Conservation (phyloP, 2,888 invertebrate genomes). For the Mythimna ferrago region DNA sequence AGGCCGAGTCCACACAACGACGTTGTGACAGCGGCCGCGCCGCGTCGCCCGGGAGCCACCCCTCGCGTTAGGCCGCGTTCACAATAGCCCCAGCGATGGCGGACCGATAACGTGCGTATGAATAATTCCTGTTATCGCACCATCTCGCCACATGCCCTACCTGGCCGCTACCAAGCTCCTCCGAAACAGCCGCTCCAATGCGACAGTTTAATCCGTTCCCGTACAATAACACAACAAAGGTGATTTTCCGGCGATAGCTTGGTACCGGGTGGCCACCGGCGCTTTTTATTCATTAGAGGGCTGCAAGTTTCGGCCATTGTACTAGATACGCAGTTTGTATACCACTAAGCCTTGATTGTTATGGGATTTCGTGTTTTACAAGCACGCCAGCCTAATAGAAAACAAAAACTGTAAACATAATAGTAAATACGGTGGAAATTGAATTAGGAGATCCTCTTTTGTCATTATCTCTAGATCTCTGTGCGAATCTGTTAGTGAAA, state of each 20-base stretch:
- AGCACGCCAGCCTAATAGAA: constrained; percentile 78
- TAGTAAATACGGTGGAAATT: constrained; percentile 77
- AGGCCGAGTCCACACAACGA: constrained; percentile 84
- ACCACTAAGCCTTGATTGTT: constrained; percentile 86
- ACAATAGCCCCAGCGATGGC: constrained; percentile 89
- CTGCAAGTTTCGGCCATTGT: constrained; percentile 87
- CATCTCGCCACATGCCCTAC: constrained; percentile 91
- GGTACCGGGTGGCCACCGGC: constrained; percentile 81
- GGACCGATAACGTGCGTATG: constrained; percentile 89
- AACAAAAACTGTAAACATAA: constrained; percentile 76
- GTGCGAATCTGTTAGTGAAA: constrained; percentile 11
- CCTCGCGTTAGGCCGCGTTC: constrained; percentile 86
- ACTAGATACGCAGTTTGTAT: constrained; percentile 85
- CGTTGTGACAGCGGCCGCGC: constrained; percentile 88
- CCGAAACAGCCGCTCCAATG: constrained; percentile 72
- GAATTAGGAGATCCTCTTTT: constrained; percentile 73
- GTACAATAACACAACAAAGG: constrained; percentile 64
- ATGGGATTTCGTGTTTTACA: constrained; percentile 83
- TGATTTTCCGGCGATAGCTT: constrained; percentile 65
- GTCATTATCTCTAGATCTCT: constrained; percentile 59
- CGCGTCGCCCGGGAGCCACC: constrained; percentile 87
- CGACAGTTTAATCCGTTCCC: constrained; percentile 71
- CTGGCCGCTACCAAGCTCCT: constrained; percentile 85
- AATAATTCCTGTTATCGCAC: constrained; percentile 90
- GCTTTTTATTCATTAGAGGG: constrained; percentile 88